Conservation (phyloP, 2,113 vertebrate genomes). For the Chlorodrepanis virens region DNA sequence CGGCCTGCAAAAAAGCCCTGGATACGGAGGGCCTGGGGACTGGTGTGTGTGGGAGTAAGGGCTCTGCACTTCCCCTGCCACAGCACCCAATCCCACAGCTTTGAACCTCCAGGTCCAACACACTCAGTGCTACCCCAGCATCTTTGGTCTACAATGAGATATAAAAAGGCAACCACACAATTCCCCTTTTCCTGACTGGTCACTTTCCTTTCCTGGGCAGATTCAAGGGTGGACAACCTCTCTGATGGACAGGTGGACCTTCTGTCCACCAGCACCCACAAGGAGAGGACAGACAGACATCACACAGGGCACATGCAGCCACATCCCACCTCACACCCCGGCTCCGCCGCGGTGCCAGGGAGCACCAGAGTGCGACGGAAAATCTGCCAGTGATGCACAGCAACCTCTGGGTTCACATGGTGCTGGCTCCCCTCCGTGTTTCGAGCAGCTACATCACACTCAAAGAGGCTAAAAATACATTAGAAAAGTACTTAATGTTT, state of each 20-base stretch:
- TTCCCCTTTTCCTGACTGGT: background rate
- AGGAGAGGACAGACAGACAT: background rate
- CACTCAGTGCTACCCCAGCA: background rate
- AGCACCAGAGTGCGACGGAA: fast-evolving
- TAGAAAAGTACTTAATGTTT: slow-evolving; percentile 7
- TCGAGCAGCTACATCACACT: slow-evolving; percentile 37
- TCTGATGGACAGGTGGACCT: background rate
- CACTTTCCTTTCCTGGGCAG: fast-evolving
- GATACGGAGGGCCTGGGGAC: background rate
- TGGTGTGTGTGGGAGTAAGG: fast-evolving
- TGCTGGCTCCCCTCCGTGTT: slow-evolving; percentile 14
- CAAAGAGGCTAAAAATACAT: slow-evolving; percentile 51
- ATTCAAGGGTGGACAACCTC: background rate
- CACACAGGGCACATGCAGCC: fast-evolving
- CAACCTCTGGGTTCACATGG: background rate
- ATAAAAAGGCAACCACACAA: background rate
- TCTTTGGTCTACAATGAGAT: fast-evolving
- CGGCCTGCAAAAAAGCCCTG: background rate
- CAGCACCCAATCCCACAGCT: background rate
- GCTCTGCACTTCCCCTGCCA: background rate
- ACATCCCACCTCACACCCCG: background rate
- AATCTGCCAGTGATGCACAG: background rate
- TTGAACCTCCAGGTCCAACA: background rate
- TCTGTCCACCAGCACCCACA: background rate
- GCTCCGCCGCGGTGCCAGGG: fast-evolving